Evolutionary conservation across 1,140 invertebrate species (phyloP).

Genomic region (Leptopilina boulardi): DNA sequence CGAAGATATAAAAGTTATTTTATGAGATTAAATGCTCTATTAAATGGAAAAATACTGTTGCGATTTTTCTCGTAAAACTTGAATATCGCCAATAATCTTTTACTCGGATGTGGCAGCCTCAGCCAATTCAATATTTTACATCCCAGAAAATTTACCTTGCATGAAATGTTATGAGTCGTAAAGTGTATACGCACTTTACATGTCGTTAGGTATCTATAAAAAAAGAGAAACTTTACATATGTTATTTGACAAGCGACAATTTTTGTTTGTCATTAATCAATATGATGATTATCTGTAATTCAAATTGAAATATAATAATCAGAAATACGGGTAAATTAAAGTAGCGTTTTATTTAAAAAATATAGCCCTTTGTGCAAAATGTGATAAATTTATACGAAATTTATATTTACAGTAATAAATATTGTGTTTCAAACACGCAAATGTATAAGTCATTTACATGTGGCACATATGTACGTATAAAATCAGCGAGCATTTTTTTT

Average conservation of each 20-base stretch:
- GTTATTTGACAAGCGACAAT: neutral
- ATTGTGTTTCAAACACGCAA: neutral
- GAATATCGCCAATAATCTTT: constrained; percentile 20
- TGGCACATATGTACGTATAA: neutral
- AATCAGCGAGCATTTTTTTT: neutral
- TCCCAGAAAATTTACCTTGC: constrained; percentile 21
- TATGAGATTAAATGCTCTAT: constrained; percentile 16
- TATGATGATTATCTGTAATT: neutral
- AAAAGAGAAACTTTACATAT: neutral
- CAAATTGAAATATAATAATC: neutral
- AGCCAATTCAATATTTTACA: constrained; percentile 30
- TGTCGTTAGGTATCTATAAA: constrained; percentile 9
- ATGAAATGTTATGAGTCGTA: constrained; percentile 30
- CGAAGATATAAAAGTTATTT: constrained; percentile 20
- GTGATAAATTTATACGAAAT: neutral
- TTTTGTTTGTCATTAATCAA: neutral
- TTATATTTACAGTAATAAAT: neutral
- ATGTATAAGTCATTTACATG: neutral
- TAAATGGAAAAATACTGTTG: constrained; percentile 30
- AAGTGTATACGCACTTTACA: constrained; percentile 20
- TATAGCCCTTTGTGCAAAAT: neutral
- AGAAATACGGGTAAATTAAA: too few relatives aligned
- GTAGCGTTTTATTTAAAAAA: too few relatives aligned
- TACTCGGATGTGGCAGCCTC: constrained; percentile 23
- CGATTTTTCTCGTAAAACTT: constrained; percentile 32